These are phyloP conservation scores for Clistopyga incitator DNA, from an alignment of 2,888 invertebrate genomes.

Conservation along the genomic window DNA sequence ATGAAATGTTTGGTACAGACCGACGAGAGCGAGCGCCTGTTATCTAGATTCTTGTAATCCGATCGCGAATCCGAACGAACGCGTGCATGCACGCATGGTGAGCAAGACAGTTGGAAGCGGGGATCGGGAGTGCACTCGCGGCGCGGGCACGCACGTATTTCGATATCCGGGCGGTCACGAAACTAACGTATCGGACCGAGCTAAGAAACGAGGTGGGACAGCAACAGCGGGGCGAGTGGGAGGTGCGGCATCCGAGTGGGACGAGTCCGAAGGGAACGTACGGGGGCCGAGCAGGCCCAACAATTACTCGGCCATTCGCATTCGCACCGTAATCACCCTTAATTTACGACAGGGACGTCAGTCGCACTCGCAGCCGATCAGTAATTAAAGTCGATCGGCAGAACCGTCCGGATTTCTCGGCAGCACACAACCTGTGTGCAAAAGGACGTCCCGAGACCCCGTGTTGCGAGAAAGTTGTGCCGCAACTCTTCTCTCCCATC, in stretches of 20 bases:
- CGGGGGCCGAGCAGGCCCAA: constrained; percentile 68
- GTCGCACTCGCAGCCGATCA: constrained; percentile 71
- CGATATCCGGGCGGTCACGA: constrained; percentile 54
- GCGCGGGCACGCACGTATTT: constrained; percentile 49
- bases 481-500: constrained; percentile 19
- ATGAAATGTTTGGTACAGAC: constrained; percentile 15
- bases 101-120: constrained; percentile 53
- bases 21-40: constrained; percentile 52
- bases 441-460: constrained; percentile 5
- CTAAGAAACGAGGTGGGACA: constrained; percentile 36
- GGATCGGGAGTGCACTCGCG: constrained; percentile 48
- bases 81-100: constrained; percentile 59
- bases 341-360: constrained; percentile 71
- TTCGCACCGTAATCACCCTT: constrained; percentile 75
- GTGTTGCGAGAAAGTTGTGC: constrained; percentile 28
- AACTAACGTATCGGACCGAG: constrained; percentile 65
- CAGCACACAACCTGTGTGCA: constrained; percentile 11
- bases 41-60: constrained; percentile 77
- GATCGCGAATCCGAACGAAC: constrained; percentile 71
- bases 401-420: constrained; percentile 49
- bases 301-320: constrained; percentile 75
- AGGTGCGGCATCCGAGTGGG: not conserved
- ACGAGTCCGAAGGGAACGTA: constrained; percentile 40
- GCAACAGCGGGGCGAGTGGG: constrained; percentile 22
- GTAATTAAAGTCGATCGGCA: constrained; percentile 73